phyloP scores from a whole-genome alignment of 64 coral and sea anemone genomes.

The Montipora sp. region DNA sequence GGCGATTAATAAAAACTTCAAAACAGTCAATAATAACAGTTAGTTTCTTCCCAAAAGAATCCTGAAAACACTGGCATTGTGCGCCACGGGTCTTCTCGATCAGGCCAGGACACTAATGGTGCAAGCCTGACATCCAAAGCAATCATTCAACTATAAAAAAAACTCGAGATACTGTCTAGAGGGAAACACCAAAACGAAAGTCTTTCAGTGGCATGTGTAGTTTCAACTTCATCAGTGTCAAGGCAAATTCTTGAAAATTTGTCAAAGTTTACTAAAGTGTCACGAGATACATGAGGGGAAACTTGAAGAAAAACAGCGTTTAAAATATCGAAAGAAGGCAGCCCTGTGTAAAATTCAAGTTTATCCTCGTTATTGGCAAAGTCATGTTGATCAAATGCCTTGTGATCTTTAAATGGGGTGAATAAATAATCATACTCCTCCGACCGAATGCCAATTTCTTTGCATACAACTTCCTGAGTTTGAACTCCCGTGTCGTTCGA shows the following conservation, averaged over 20 bases:
- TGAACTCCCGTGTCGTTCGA: neutral
- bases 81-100: neutral
- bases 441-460: neutral
- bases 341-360: neutral
- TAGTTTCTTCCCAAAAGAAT: neutral
- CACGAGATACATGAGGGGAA: neutral
- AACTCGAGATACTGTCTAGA: neutral
- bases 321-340: neutral
- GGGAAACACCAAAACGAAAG: neutral
- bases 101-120: neutral
- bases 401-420: neutral
- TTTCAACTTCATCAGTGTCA: slow-evolving; percentile 6
- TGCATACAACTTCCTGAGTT: neutral
- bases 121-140: neutral
- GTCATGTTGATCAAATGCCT: neutral
- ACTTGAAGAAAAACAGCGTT: neutral
- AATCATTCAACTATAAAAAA: neutral
- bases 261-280: neutral
- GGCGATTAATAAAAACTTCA: neutral
- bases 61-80: neutral
- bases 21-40: neutral
- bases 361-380: neutral
- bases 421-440: too few relatives aligned
- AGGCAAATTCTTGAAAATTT: neutral
- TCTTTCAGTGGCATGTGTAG: neutral